These are phyloP conservation scores for Hyppa rectilinea DNA, from an alignment of 2,888 invertebrate species.

Conservation along the genomic window DNA sequence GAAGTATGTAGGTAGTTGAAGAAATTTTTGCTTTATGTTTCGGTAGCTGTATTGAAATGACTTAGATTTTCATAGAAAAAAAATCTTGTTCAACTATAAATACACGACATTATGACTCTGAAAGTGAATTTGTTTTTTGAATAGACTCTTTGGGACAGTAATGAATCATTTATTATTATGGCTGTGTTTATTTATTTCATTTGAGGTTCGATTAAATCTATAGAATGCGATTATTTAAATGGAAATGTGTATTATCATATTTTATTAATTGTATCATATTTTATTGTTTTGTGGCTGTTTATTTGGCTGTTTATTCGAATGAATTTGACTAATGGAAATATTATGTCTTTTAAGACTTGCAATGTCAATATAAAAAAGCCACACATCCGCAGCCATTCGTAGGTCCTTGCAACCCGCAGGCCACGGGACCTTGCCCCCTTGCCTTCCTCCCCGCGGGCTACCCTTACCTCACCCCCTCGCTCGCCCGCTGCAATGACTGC, in stretches of 20 bases:
- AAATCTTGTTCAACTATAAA: neutral
- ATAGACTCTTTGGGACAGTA: neutral
- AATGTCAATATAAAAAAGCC: neutral
- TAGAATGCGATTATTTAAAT: neutral
- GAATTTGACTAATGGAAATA: neutral
- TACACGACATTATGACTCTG: neutral
- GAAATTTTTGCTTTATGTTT: neutral
- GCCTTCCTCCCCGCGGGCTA: neutral
- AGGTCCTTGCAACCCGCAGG: conserved; percentile 38
- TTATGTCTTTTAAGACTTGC: neutral
- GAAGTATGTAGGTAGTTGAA: neutral
- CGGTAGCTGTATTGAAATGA: neutral
- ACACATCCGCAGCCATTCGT: conserved; percentile 54
- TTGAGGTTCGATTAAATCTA: neutral
- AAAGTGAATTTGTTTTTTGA: neutral
- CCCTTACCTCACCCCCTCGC: conserved; percentile 20
- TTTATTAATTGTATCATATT: too few species aligned
- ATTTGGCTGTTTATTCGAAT: too few species aligned
- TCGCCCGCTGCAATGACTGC: conserved; percentile 58
- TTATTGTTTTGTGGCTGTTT: too few species aligned
- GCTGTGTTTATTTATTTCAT: neutral
- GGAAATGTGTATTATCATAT: neutral
- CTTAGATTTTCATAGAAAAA: neutral
- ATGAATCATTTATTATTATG: neutral
- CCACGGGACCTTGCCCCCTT: conserved; percentile 15